phyloP scores from a whole-genome alignment of 2,113 vertebrate genomes.

The Oryzias melastigma region DNA sequence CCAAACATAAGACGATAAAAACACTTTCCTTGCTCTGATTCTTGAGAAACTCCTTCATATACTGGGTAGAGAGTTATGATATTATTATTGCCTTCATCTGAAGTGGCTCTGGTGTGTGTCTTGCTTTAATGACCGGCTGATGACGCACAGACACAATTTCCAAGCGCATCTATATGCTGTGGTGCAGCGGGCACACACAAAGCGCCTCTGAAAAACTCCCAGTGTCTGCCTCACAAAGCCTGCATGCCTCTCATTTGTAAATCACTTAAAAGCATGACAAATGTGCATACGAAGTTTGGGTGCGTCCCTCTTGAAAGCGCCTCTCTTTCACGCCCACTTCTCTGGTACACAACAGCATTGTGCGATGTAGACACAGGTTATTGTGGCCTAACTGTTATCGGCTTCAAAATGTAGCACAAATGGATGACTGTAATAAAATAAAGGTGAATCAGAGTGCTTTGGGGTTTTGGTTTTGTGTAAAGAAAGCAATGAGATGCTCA shows the following conservation, averaged over 20 bases:
- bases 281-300: conserved; percentile 68
- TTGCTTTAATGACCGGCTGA: conserved; percentile 50
- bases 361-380: conserved; percentile 31
- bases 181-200: conserved; percentile 56
- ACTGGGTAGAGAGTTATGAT: too few relatives aligned
- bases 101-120: conserved; percentile 46
- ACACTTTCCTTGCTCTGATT: conserved; percentile 6
- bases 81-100: conserved; percentile 13
- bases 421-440: conserved; percentile 39
- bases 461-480: conserved; percentile 28
- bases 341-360: conserved; percentile 41
- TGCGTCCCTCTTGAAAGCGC: conserved; percentile 55
- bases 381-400: conserved; percentile 31
- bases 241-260: conserved; percentile 70
- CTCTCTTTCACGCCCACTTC: conserved; percentile 45
- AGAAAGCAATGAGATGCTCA: conserved; percentile 17
- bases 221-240: conserved; percentile 58
- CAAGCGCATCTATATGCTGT: conserved; percentile 55
- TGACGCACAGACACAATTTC: conserved; percentile 58
- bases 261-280: conserved; percentile 75
- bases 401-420: conserved; percentile 28
- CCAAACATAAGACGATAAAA: conserved; percentile 16
- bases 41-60: neutral
- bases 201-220: conserved; percentile 46
- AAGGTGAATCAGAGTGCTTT: conserved; percentile 9